phyloP scores from a whole-genome alignment of 2,888 invertebrate species.

The Acleris cristana region DNA sequence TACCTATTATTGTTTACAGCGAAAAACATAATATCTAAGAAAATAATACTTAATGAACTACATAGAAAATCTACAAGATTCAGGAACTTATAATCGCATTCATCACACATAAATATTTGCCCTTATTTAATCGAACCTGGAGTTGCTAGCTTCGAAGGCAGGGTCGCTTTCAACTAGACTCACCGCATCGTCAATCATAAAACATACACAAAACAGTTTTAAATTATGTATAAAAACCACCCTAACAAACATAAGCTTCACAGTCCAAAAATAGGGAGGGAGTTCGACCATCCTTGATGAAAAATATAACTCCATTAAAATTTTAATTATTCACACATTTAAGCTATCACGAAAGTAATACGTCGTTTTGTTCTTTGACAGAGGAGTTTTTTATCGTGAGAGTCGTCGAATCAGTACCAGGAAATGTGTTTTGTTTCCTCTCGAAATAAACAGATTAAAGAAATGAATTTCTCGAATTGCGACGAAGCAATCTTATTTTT shows the following conservation, averaged over 20 bases:
- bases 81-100: no score
- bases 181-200: no score
- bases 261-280: no score
- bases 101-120: no score
- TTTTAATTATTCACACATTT: constrained; percentile 4
- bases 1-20: no score
- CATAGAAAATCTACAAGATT: no score
- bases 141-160: no score
- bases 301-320: constrained; percentile 2
- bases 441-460: not conserved
- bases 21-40: no score
- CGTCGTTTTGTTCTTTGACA: constrained; percentile 13
- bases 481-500: not conserved
- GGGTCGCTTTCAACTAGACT: not conserved
- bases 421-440: not conserved
- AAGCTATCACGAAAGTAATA: constrained; percentile 21
- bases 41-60: no score
- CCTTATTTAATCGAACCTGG: no score
- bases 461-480: not conserved
- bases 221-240: not conserved
- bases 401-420: not conserved
- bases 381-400: constrained; percentile 13
- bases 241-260: not conserved
- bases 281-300: not conserved
- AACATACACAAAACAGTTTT: no score